Percentiles rank a stretch among this genome's conserved stretches.
Conservation (phyloP, 2,113 vertebrate species). For the Crotophaga sulcirostris region DNA sequence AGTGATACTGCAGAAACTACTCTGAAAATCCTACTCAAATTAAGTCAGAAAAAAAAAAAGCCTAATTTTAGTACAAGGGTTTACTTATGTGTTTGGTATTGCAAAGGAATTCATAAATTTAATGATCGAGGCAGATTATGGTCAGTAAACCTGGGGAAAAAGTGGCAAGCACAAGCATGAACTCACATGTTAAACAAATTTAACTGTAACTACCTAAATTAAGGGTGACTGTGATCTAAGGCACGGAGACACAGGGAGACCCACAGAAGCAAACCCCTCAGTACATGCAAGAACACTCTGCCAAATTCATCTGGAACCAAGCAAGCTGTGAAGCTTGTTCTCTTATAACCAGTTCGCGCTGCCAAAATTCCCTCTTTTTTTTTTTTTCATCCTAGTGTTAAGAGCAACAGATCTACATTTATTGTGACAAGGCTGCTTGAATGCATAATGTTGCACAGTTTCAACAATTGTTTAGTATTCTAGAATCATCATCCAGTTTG, state of each 20-base stretch:
- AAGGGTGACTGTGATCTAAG: not conserved
- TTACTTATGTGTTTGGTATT: not conserved
- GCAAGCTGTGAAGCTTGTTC: slow-evolving; percentile 24
- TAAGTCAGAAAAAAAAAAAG: not conserved
- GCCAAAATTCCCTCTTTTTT: not conserved
- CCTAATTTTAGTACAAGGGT: not conserved
- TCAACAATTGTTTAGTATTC: slow-evolving; percentile 45
- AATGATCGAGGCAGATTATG: not conserved
- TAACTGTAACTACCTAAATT: not conserved
- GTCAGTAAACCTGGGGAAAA: not conserved
- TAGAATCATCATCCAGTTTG: slow-evolving; percentile 8
- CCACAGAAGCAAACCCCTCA: not conserved
- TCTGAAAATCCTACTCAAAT: not conserved
- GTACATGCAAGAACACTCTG: not conserved
- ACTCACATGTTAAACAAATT: not conserved
- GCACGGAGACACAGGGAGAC: not conserved
- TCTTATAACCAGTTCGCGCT: not conserved
- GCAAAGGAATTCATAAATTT: not conserved
- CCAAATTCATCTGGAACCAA: slow-evolving; percentile 42
- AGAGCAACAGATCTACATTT: slow-evolving; percentile 43
- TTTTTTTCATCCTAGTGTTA: not conserved
- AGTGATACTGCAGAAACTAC: not conserved
- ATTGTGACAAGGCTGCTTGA: slow-evolving; percentile 42
- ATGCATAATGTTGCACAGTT: slow-evolving; percentile 10
- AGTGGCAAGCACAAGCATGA: not conserved